Evolutionary conservation across 53 echinoderm and acorn worm genomes (phyloP), one percentile per base, ranked within the genome.

Genomic region (Zoroaster sp.): DNA sequence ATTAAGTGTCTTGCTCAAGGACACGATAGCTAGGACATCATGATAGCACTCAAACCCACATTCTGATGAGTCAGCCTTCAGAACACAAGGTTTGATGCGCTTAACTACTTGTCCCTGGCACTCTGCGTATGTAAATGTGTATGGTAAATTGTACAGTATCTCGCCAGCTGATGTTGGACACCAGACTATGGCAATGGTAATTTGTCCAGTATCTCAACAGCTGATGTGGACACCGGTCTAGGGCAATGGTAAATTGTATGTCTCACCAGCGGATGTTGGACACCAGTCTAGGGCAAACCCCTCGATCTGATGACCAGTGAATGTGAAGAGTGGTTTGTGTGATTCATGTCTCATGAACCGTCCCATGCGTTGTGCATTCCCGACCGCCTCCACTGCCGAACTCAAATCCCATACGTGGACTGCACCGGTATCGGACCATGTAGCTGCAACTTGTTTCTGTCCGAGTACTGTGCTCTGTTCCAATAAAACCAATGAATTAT

Each of bases 241-340:
- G 46, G 46, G 7, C 15, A 46, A 5, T 0, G 3, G n/a, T 10
- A 69, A 69, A 32, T 5, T 17, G n/a, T n/a, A n/a, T n/a, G n/a
- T n/a, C n/a, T n/a, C 69, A 98, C 98, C 98, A 68, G 87, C 73
- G 28, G 94, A 91, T 8, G 95, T 94, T 1, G 94, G 93, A 36
- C 94, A 96, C 98, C 98, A 98, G 88, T 98, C 98, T 41, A 98
- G 42, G 30, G 95, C 98, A 91, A 82, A 98, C 8, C 98, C 98
- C 40, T 98, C 98, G 20, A 77, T 89, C 83, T 96, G 95, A 82
- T 98, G 98, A 44, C 98, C 98, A 6, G 65, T 87, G 88, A 98
- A 98, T 32, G 93, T 93, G 83, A 89, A 96, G 20, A 98, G 51
- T 15, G 98, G 93, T 11, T 93, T 81, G 15, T 86, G 82, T 55